Base-by-base conservation (phyloP, 2,113 vertebrate species). In the Kryptolebias marmoratus region DNA sequence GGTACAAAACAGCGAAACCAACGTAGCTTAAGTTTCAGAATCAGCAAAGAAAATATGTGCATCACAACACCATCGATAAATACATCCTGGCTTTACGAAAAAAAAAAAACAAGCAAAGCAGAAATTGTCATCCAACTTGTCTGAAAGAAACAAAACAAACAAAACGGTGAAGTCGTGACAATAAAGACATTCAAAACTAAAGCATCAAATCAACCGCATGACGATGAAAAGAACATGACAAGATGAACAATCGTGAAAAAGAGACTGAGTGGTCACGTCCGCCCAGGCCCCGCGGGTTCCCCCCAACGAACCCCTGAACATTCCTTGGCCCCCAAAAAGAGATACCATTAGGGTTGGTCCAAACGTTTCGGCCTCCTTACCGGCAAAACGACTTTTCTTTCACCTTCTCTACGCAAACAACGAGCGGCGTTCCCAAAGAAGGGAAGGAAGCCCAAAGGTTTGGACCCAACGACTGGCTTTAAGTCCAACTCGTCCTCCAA, bases 171-270 rank as follows among this genome's bases (percentile, higher is more conserved):
- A 71, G 71, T 80, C 18, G 54, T 42, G 71, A 85, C 83, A 79
- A 80, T 88, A 80, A 87, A 88, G 91, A 91, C 91, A 93, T 93
- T 91, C 91, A 91, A 93, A 91, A 89, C 83, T 84, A 93, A 89
- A 85, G 87, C 74, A 45, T 87, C 72, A 82, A 90, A 84, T 88
- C 69, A 88, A 87, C 63, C 31, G 57, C 47, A 52, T 77, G 76
- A 91, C 71, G 80, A 89, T 61, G 45, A 85, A 85, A 83, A 73
- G 6, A 79, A 84, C 68, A 84, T 76, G 82, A 90, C 80, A 55
- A 90, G 88, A 91, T 90, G 83, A 93, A 93, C 90, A 92, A 92
- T 93, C 91, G 80, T 89, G 84, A 90, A 87, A 89, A 89, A 85
- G 89, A 86, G 89, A 88, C 89, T 89, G 89, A 89, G 91, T 87